Evolutionary conservation across 1,140 invertebrate species (phyloP), one percentile per base, ranked within the genome.

Genomic region (Aphidius ervi): DNA sequence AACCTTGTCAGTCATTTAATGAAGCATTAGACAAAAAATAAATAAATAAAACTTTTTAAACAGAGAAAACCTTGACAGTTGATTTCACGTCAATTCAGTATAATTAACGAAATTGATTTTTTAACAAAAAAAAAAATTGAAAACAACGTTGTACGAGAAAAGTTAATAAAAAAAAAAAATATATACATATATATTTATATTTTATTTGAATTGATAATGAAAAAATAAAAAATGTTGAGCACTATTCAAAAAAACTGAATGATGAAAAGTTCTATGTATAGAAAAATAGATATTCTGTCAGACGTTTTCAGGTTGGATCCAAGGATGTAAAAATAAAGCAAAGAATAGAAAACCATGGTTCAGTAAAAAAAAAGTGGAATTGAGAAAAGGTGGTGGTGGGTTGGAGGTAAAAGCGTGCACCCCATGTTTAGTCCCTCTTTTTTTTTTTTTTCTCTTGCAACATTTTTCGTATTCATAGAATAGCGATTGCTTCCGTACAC

Each of bases 381-480:
- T 9, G 50, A 39, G 8, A 9, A 54, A 8, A 10, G 3, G 40
- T 54, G 10, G 6, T 48, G 52, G 52, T 39, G 16, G 52, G 39
- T 42, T 54, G 8, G 40, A 54, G 46, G 46, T 61, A 59, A 59
- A 59, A 59, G 56, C 53, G 46, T 59, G 55, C 60, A 39, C 52
- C 59, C 49, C 31, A 37, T 52, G 48, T 37, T 56, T 46, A 45
- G 54, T 62, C 55, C 45, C 43, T 46, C 16, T 16, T 16, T 16
- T 16, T 16, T 16, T 16, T 16, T 1, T 16, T 16, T 16, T 31
- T 31, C 23, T 47, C 46, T 46, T 42, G 45, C 57, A 63, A 59
- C 70, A 73, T 70, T 74, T 76, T 76, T 74, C 66, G 70, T 77
- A 77, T 77, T 77, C 75, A 77, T 76, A 71, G 67, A 75, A 77